phyloP scores from a whole-genome alignment of 2,113 vertebrate genomes.

The Actinemys pallida region DNA sequence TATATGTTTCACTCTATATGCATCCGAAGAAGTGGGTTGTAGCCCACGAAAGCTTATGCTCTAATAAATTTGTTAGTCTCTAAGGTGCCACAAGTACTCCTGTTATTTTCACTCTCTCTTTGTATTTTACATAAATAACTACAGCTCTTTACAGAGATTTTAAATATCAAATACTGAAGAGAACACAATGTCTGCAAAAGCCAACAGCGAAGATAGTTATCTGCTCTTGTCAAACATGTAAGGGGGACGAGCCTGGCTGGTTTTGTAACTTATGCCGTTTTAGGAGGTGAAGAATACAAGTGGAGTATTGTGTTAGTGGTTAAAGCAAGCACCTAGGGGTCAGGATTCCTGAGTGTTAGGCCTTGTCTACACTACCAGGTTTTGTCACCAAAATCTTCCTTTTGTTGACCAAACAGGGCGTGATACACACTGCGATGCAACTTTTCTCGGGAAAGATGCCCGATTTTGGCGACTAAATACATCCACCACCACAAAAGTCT shows the following conservation, averaged over 20 bases:
- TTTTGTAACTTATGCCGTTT: not conserved
- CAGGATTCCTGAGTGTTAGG: not conserved
- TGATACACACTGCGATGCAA: too few relatives aligned
- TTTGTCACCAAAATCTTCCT: too few relatives aligned
- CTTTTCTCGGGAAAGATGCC: too few relatives aligned
- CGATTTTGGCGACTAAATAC: too few relatives aligned
- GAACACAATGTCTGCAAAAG: constrained; percentile 20
- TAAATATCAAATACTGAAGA: not conserved
- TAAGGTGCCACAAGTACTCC: too few relatives aligned
- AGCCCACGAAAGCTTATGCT: too few relatives aligned
- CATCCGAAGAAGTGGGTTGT: too few relatives aligned
- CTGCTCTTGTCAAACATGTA: constrained; percentile 4
- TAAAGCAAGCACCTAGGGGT: not conserved
- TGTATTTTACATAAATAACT: constrained; percentile 10
- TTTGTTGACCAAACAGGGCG: too few relatives aligned
- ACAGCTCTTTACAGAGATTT: not conserved
- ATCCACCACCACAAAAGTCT: too few relatives aligned
- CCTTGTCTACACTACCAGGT: too few relatives aligned
- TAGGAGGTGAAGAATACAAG: constrained; percentile 2
- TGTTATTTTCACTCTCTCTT: not conserved
- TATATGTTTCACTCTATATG: too few relatives aligned
- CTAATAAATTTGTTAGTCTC: too few relatives aligned
- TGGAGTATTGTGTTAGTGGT: not conserved
- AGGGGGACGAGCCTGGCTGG: not conserved
- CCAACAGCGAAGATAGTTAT: not conserved